These are phyloP conservation scores for Drosophila burlai DNA, from an alignment of 1,140 invertebrate genomes.

Conservation along the genomic window DNA sequence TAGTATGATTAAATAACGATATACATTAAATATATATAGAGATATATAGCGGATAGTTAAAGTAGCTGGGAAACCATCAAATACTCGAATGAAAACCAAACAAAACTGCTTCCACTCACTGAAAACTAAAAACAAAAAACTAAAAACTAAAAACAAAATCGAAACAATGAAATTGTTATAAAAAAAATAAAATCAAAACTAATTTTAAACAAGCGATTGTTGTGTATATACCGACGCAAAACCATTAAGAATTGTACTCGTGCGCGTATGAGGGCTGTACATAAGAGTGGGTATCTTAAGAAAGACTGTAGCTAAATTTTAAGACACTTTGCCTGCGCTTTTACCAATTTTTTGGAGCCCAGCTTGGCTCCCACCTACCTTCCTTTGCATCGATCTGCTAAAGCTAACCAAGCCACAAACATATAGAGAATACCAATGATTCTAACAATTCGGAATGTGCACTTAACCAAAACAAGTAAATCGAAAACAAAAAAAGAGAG, in stretches of 20 bases:
- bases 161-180: slow-evolving; percentile 72
- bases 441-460: slow-evolving; percentile 51
- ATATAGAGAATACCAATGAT: slow-evolving; percentile 26
- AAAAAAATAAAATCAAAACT: slow-evolving; percentile 39
- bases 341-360: slow-evolving; percentile 26
- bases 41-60: slow-evolving; percentile 28
- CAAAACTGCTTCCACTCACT: slow-evolving; percentile 66
- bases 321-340: slow-evolving; percentile 68
- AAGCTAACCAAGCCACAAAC: slow-evolving; percentile 7
- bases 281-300: slow-evolving; percentile 66
- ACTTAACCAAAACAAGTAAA: slow-evolving; percentile 35
- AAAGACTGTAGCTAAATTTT: slow-evolving; percentile 76
- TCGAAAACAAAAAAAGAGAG: not conserved
- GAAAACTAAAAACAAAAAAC: slow-evolving; percentile 28
- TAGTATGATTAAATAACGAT: slow-evolving; percentile 25
- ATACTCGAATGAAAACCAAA: slow-evolving; percentile 31
- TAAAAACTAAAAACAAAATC: slow-evolving; percentile 22
- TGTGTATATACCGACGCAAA: slow-evolving; percentile 43
- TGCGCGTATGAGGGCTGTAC: slow-evolving; percentile 32
- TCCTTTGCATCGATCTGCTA: slow-evolving; percentile 34
- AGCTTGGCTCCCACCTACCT: not conserved
- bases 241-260: slow-evolving; percentile 18
- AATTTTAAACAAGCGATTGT: slow-evolving; percentile 47
- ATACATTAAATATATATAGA: slow-evolving; percentile 28
- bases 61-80: slow-evolving; percentile 42